Base-by-base conservation (phyloP, 2,888 invertebrate species). In the Heliconius charithonia region DNA sequence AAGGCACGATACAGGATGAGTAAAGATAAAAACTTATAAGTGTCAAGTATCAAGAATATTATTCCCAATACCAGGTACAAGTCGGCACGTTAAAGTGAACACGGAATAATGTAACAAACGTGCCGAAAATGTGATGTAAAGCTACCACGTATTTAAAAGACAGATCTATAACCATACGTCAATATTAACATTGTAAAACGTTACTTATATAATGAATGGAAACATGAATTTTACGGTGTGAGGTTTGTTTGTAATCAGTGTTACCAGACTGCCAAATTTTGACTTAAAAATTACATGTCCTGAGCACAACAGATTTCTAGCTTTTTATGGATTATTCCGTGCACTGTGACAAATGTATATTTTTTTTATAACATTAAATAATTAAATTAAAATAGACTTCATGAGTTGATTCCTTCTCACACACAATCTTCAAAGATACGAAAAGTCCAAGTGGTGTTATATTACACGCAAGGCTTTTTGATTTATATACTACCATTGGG, bases 91-190 rank as follows among this genome's bases (percentile, higher is more conserved):
- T 70, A 78, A 80, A 78, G 78, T 70, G 65, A 75, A 77, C 67
- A 66, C 41, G 51, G 73, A 78, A 80, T 78, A 80, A 80, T 69
- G 45, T 19, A 41, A 65, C 74, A 80, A 78, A 78, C 78, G 29
- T 10, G 74, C 76, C 78, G 78, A 75, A 71, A 69, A 51, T 70
- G 29, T 29, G 3, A 32, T 29, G 37, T 56, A 66, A 73, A 32
- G 69, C 67, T 77, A 72, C 65, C 25, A 67, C 29, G 51, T 59
- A 72, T 72, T 72, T 59, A 65, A 76, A 71, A 62, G 45, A 16
- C 32, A 70, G 56, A 73, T 76, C 75, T 67, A 76, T 51, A 32
- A 27, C 16, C 37, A 79, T 67, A 59, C 76, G 65, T 66, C 76
- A 78, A 69, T 80, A 80, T 80, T 80, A 78, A 72, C 25, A 59